phyloP scores from a whole-genome alignment of 1,140 invertebrate species.

The Leguminivora glycinivorella region DNA sequence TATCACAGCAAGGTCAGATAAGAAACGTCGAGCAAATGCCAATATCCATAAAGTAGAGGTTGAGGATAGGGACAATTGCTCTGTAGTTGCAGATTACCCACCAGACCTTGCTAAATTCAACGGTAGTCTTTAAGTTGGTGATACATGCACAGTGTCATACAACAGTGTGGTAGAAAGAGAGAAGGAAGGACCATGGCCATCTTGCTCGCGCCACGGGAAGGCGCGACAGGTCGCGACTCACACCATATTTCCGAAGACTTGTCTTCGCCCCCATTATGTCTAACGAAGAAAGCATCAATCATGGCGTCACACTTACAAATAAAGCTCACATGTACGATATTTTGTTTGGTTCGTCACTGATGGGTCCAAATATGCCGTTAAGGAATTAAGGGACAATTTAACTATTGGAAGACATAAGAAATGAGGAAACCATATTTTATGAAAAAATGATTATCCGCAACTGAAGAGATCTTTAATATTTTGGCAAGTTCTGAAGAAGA shows the following conservation, averaged over 20 bases:
- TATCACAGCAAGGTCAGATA: not conserved
- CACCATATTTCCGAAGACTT: slow-evolving; percentile 31
- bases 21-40: not conserved
- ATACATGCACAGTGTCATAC: slow-evolving; percentile 8
- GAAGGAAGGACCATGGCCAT: slow-evolving; percentile 71
- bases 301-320: slow-evolving; percentile 46
- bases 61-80: not conserved
- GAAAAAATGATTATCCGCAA: not conserved
- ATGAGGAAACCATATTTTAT: not conserved
- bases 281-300: slow-evolving; percentile 49
- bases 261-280: slow-evolving; percentile 35
- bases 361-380: slow-evolving; percentile 43
- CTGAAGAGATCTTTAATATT: not conserved
- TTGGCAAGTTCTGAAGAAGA: not conserved
- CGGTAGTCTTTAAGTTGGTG: not conserved
- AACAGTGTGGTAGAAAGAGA: slow-evolving; percentile 54
- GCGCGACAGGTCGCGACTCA: slow-evolving; percentile 56
- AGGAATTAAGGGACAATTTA: not conserved
- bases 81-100: not conserved
- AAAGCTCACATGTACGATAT: slow-evolving; percentile 31
- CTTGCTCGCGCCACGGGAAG: slow-evolving; percentile 72
- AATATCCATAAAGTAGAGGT: not conserved
- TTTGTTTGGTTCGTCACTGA: slow-evolving; percentile 23
- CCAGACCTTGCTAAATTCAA: not conserved
- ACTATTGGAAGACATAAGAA: not conserved